Conservation (phyloP, 1,140 invertebrate genomes). For the Eriosoma lanigerum region DNA sequence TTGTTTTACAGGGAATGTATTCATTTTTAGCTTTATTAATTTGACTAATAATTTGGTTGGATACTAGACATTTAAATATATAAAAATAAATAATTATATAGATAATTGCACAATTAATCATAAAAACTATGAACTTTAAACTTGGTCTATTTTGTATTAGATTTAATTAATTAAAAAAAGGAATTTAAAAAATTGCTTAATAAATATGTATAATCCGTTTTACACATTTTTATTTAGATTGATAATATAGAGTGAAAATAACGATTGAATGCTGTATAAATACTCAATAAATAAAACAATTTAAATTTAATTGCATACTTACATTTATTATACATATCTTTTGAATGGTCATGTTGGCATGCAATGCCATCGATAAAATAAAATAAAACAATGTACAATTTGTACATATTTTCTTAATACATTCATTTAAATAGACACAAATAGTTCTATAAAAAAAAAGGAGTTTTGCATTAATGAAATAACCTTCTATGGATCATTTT, state of each 20-base stretch:
- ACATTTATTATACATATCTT: slow-evolving; percentile 41
- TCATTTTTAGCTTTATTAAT: slow-evolving; percentile 52
- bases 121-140: background rate
- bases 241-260: too few relatives aligned
- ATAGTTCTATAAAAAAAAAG: background rate
- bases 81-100: background rate
- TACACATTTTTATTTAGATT: background rate
- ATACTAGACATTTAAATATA: background rate
- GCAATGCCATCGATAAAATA: slow-evolving; percentile 3
- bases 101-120: background rate
- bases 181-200: background rate
- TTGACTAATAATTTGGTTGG: slow-evolving; percentile 37
- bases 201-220: background rate
- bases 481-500: slow-evolving; percentile 38
- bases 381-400: slow-evolving; percentile 28
- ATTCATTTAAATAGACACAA: slow-evolving; percentile 19
- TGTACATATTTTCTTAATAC: slow-evolving; percentile 32
- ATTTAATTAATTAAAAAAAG: too few relatives aligned
- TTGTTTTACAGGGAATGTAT: slow-evolving; percentile 54
- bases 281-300: background rate
- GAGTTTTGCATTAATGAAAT: background rate
- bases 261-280: too few relatives aligned
- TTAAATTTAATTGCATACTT: background rate
- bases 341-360: slow-evolving; percentile 5
- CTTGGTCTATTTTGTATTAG: too few relatives aligned